These are phyloP conservation scores for Intoshia linei DNA, from an alignment of 1,140 invertebrate genomes.

Conservation along the genomic window DNA sequence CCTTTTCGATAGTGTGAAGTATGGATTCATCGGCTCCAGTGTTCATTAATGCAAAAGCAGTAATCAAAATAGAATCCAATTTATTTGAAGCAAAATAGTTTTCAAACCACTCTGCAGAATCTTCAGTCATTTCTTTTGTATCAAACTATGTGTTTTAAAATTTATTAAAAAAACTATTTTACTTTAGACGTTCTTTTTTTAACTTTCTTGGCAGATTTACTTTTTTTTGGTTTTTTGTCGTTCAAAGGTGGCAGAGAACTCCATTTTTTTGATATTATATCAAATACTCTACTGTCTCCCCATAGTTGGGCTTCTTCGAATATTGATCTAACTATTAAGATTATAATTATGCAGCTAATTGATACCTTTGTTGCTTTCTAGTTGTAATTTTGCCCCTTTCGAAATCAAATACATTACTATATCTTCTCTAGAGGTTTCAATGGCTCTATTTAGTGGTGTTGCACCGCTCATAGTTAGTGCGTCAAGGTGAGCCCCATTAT, in stretches of 20 bases:
- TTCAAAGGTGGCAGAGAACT: constrained; percentile 12
- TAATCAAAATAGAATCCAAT: constrained; percentile 13
- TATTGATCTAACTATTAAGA: constrained; percentile 14
- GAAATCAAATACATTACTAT: constrained; percentile 18
- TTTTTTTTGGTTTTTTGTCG: constrained; percentile 11
- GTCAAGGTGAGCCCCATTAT: constrained; percentile 18
- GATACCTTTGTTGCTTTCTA: constrained; percentile 19
- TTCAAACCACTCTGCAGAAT: neutral
- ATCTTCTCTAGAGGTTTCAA: constrained; percentile 17
- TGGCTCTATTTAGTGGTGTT: constrained; percentile 20
- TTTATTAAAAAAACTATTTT: neutral
- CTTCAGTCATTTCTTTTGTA: neutral
- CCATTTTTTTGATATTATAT: constrained; percentile 16
- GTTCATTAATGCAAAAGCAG: constrained; percentile 16
- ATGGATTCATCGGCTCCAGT: constrained; percentile 17
- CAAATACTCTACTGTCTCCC: constrained; percentile 16
- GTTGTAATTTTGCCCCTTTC: constrained; percentile 17
- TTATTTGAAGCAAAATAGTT: neutral
- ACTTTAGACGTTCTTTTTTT: constrained; percentile 4
- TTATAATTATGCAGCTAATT: neutral
- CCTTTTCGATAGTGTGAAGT: constrained; percentile 14
- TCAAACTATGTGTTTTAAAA: constrained; percentile 1
- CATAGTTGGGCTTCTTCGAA: constrained; percentile 15
- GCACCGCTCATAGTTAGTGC: constrained; percentile 18
- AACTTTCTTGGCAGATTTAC: constrained; percentile 9